These are phyloP conservation scores for Falco naumanni DNA, from an alignment of 2,797 vertebrate genomes.

Conservation along the genomic window DNA sequence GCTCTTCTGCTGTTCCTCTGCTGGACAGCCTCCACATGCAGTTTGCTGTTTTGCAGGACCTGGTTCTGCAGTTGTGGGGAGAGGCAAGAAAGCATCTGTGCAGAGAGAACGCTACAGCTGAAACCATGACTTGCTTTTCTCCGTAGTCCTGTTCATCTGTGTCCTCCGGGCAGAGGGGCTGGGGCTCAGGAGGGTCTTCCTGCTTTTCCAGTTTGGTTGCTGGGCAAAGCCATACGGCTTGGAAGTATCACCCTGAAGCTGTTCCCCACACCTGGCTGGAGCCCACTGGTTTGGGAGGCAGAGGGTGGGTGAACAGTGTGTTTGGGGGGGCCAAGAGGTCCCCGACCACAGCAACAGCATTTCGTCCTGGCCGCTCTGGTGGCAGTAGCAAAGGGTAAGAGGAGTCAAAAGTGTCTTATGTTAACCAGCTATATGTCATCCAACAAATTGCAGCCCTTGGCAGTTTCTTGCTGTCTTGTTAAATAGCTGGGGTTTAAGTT, in stretches of 20 bases:
- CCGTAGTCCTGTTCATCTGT: neutral
- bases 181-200: neutral
- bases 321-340: neutral
- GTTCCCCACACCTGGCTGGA: neutral
- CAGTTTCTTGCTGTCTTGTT: neutral
- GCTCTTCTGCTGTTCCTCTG: neutral
- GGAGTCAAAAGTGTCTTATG: neutral
- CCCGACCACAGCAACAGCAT: neutral
- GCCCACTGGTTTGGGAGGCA: neutral
- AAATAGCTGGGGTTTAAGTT: neutral
- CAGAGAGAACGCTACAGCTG: neutral
- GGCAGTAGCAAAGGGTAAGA: neutral
- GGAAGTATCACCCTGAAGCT: neutral
- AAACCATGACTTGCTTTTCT: neutral
- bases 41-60: neutral
- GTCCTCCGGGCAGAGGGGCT: neutral
- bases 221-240: neutral
- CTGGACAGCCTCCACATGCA: fast-evolving
- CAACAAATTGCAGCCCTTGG: neutral
- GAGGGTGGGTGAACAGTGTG: neutral
- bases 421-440: neutral
- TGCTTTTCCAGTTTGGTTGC: neutral
- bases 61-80: neutral
- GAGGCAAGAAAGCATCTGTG: neutral
- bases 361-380: neutral